Percentiles rank a stretch among this genome's conserved stretches.
phyloP scores from a whole-genome alignment of 2,888 invertebrate species.

The Melanostoma scalare region DNA sequence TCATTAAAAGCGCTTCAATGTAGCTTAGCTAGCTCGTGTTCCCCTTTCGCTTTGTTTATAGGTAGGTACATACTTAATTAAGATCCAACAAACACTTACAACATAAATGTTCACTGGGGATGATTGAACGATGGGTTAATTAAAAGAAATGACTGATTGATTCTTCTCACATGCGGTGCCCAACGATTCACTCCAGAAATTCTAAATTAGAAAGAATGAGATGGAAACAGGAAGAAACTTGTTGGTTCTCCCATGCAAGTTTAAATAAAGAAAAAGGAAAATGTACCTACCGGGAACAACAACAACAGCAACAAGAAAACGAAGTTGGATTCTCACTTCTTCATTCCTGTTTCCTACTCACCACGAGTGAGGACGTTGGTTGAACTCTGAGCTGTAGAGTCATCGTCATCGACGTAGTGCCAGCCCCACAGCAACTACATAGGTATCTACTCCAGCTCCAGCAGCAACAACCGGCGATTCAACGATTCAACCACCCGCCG shows the following conservation, averaged over 20 bases:
- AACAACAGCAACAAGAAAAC: conserved; percentile 6
- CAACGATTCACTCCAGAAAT: not conserved
- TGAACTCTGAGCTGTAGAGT: conserved; percentile 44
- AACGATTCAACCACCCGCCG: conserved; percentile 35
- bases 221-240: conserved; percentile 68
- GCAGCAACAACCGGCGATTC: not conserved
- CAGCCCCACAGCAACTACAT: conserved; percentile 12
- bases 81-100: not conserved
- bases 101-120: conserved; percentile 17
- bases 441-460: not conserved
- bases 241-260: conserved; percentile 57
- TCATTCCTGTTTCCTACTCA: conserved; percentile 2
- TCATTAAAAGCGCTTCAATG: too few species aligned
- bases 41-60: too few species aligned
- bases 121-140: conserved; percentile 56
- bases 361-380: conserved; percentile 49
- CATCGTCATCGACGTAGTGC: conserved; percentile 21
- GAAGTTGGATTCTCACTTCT: conserved; percentile 2
- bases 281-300: conserved; percentile 20
- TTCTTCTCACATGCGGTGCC: conserved; percentile 15
- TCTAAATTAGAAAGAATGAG: conserved; percentile 42
- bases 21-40: too few species aligned
- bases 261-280: conserved; percentile 24
- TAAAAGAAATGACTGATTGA: conserved; percentile 63
- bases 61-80: too few species aligned